Conservation (phyloP, 2,113 vertebrate species). For the Heterocephalus glaber region DNA sequence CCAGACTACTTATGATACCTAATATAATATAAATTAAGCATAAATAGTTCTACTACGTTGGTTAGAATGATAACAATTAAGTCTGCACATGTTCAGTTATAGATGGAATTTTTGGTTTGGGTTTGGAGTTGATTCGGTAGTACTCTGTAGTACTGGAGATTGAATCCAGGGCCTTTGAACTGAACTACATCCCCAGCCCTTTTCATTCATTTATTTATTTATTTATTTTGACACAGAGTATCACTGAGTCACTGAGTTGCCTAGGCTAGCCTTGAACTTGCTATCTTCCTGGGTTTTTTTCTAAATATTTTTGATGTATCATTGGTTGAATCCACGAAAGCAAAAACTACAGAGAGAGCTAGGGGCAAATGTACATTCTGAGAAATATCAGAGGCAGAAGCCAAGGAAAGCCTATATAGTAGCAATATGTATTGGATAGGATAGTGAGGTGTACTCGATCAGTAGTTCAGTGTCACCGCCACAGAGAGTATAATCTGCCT, state of each 20-base stretch:
- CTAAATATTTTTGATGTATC: neutral
- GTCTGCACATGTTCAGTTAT: neutral
- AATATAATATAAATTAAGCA: neutral
- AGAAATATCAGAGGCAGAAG: conserved; percentile 26
- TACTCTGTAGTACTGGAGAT: neutral
- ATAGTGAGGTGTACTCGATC: neutral
- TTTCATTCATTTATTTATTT: neutral
- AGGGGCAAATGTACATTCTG: neutral
- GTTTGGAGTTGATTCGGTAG: neutral
- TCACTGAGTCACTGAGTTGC: neutral
- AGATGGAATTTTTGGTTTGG: neutral
- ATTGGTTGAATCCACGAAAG: neutral
- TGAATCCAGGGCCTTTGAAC: neutral
- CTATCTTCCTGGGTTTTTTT: neutral
- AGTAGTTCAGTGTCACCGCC: neutral
- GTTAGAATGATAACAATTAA: neutral
- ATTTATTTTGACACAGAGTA: neutral
- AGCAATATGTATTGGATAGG: neutral
- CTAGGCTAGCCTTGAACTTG: neutral
- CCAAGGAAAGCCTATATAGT: neutral
- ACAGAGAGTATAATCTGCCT: neutral
- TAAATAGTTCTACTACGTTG: neutral
- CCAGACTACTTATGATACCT: neutral
- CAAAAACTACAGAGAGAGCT: neutral
- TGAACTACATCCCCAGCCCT: neutral